Evolutionary conservation across 2,888 invertebrate species (phyloP), one percentile per base, ranked within the genome.

Genomic region (Drosophila mercatorum): DNA sequence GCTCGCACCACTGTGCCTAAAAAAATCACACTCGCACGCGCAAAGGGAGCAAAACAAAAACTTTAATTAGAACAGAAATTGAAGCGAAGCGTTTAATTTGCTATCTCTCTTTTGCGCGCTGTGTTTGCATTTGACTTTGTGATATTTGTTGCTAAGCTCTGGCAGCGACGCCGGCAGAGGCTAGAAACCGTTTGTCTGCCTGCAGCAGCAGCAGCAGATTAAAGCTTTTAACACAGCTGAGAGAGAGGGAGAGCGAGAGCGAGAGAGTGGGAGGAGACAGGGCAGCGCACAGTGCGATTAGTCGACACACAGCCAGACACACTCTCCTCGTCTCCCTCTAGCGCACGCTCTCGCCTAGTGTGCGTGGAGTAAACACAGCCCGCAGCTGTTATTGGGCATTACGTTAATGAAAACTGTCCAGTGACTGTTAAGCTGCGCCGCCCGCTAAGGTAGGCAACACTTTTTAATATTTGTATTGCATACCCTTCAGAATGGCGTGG

Each of bases 391-490:
- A 58, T 58, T 60, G 55, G 31, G 59, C 70, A 70, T 62, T 57
- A 68, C 36, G 57, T n/a, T 71, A 71, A 71, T 71, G 68, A 68
- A 70, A 63, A 62, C 61, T 67, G 40, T 70, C 17, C 56, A 57
- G 59, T 40, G 12, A 55, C 43, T 68, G 62, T 31, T 62, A 47
- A 47, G 40, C 10, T 60, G 40, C 38, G 36, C 22, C 31, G 66
- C 68, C 56, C 68, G 26, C 62, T 14, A 55, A 74, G 67, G 59
- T 71, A 71, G 70, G 76, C 70, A 67, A 74, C 60, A 41, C 46
- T 72, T 72, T 74, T 56, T 63, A 38, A 38, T 14, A 49, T 57
- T 44, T 34, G 44, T 22, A 34, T 22, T 22, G 43, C 34, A 43
- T 43, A 31, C 17, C 55, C 57, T 22, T 17, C 44, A 5, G 34